Evolutionary conservation across 2,888 invertebrate species (phyloP), one percentile per base, ranked within the genome.

Genomic region (Entomobrya multifasciata): DNA sequence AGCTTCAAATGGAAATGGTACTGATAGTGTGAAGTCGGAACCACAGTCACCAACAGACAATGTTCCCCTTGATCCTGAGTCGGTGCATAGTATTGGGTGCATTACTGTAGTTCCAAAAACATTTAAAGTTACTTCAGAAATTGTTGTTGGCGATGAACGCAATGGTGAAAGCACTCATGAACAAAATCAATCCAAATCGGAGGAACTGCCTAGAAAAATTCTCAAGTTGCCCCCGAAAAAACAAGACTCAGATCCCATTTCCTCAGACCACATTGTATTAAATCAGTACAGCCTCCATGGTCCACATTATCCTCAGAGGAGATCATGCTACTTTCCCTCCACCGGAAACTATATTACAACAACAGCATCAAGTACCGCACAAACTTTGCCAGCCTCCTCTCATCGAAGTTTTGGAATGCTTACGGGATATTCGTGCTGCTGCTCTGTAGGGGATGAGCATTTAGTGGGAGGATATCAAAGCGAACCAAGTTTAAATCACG

Each of bases 81-180:
- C 20, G 17, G 49, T 62, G 17, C 80, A 80, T 6, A 76, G 20
- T 22, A 47, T 62, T n/a, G 90, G 90, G 10, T 90, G 90, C 70
- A 83, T 91, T 11, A 74, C 90, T 17, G 62, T 85, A 15, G 74
- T 91, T 55, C 89, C 90, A 5, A 89, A 90, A 72, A 88, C 78
- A 20, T 91, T 88, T 79, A 89, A 90, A 80, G 90, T 89, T 22
- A 90, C 89, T 11, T 90, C 90, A 5, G 86, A 89, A 82, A 67
- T 89, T 65, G 76, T 78, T 0, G 78, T 85, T 0, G 70, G 78
- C n/a, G 30, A 30, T 22, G 76, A 17, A 47, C 44, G 11, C 17
- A 36, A 36, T 36, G 44, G 70, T 10, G 62, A 62, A 44, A 70
- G 13, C 1, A 44, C 1, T 22, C 5, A n/a, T 13, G 52, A 52